A percentile compares a stretch with the other conserved stretches of the same genome.
Evolutionary conservation across 2,113 vertebrate species (phyloP).

Genomic region (Atractosteus spatula): DNA sequence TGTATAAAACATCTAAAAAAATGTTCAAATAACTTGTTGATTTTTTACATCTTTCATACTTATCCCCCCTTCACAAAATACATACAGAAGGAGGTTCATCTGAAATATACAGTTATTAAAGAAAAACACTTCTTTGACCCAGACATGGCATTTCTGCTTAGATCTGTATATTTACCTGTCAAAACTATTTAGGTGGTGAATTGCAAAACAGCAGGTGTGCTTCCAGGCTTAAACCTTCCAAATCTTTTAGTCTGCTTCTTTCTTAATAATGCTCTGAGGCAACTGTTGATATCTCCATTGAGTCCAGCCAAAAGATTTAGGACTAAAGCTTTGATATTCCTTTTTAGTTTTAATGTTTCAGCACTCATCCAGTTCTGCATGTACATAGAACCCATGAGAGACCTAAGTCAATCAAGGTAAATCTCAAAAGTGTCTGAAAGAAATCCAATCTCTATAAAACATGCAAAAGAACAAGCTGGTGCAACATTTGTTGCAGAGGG

Average conservation of each 20-base stretch:
- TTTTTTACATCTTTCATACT: too few relatives aligned
- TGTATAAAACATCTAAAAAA: too few relatives aligned
- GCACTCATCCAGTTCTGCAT: constrained; percentile 1
- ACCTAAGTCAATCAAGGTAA: constrained; percentile 7
- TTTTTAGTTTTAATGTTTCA: constrained; percentile 1
- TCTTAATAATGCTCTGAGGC: background rate
- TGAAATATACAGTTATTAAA: too few relatives aligned
- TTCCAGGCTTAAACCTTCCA: background rate
- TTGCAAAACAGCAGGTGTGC: constrained; percentile 3
- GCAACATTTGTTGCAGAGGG: constrained; percentile 2
- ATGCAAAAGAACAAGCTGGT: constrained; percentile 16
- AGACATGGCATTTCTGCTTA: too few relatives aligned
- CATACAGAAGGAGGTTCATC: too few relatives aligned
- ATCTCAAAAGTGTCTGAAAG: background rate
- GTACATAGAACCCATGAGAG: background rate
- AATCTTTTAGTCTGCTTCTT: background rate
- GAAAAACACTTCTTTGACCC: too few relatives aligned
- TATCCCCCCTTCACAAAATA: too few relatives aligned
- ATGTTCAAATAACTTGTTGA: too few relatives aligned
- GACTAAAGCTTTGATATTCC: background rate
- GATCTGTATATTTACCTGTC: background rate
- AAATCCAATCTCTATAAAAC: constrained; percentile 1
- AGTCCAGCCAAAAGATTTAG: constrained; percentile 1
- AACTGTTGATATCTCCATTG: constrained; percentile 6
- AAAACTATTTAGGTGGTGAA: background rate